Evolutionary conservation across 2,888 invertebrate species (phyloP), one percentile per base, ranked within the genome.

Genomic region (Aporophyla lueneburgensis): DNA sequence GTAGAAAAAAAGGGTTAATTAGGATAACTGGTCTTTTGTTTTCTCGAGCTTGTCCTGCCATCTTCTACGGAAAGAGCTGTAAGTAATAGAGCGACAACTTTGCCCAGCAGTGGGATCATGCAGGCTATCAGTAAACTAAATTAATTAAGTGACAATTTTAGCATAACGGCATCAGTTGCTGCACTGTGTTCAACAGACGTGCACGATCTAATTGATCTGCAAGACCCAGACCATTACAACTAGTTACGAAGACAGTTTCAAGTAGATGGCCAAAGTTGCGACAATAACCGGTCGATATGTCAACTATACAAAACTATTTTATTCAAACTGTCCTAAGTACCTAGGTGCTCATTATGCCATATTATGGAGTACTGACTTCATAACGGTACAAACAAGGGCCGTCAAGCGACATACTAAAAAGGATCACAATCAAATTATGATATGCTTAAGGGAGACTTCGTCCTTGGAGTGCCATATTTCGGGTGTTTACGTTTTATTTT

Each of bases 331-430:
- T 49, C 10, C 5, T 40, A 33, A 58, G 54, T 63, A n/a, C n/a
- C n/a, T n/a, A 56, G 16, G 59, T 69, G 5, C 63, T 56, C 43
- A 72, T 76, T 74, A 71, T 63, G 21, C 24, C 21, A 59, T 33
- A 43, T 56, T 73, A 76, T 33, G 62, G 54, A 53, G 59, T 56
- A 63, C 72, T 61, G 63, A 71, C 71, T 71, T 62, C 62, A 66
- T 74, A 21, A n/a, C 49, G 5, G 51, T 56, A 70, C 83, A 59
- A 69, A 78, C 67, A 77, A 24, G 74, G 82, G 12, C 9, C 16
- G 43, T 67, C 86, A 82, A 85, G 83, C 46, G 4, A 70, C 40
- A 54, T 69, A 40, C 74, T 70, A 43, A 83, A 76, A 73, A 76
- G 66, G 59, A 72, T 71, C 19, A 82, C 71, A 83, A 85, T 83